phyloP scores from a whole-genome alignment of 2,113 vertebrate species.

The Ornithorhynchus anatinus region DNA sequence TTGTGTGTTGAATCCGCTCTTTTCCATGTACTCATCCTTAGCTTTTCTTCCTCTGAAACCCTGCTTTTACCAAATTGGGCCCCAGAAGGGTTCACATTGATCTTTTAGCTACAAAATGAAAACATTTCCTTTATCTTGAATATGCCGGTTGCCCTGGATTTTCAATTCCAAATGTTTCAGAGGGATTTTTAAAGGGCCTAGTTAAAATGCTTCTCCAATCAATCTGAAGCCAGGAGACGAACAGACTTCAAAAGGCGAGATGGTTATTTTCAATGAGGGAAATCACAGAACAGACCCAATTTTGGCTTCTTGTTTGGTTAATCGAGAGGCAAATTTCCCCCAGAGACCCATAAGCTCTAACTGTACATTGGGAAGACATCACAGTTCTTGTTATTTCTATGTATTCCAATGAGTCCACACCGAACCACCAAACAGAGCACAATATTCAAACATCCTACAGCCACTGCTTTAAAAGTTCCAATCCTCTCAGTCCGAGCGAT shows the following conservation, averaged over 20 bases:
- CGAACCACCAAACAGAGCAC: background rate
- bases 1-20: constrained; percentile 54
- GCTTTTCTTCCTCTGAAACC: background rate
- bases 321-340: constrained; percentile 14
- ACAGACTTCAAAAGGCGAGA: background rate
- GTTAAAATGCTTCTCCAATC: background rate
- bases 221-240: fast-evolving
- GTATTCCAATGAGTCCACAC: constrained; percentile 5
- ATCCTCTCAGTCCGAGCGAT: background rate
- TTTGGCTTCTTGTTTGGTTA: constrained; percentile 5
- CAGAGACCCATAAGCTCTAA: background rate
- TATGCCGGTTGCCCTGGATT: background rate
- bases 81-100: background rate
- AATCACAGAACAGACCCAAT: background rate
- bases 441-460: background rate
- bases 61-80: background rate
- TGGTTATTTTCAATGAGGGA: background rate
- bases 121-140: constrained; percentile 6
- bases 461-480: background rate
- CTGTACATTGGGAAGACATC: constrained; percentile 17
- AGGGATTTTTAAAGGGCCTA: background rate
- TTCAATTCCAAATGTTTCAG: background rate
- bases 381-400: background rate
- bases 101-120: background rate
- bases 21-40: background rate